Conservation (phyloP, 2,888 invertebrate genomes). For the Theodoxus fluviatilis region DNA sequence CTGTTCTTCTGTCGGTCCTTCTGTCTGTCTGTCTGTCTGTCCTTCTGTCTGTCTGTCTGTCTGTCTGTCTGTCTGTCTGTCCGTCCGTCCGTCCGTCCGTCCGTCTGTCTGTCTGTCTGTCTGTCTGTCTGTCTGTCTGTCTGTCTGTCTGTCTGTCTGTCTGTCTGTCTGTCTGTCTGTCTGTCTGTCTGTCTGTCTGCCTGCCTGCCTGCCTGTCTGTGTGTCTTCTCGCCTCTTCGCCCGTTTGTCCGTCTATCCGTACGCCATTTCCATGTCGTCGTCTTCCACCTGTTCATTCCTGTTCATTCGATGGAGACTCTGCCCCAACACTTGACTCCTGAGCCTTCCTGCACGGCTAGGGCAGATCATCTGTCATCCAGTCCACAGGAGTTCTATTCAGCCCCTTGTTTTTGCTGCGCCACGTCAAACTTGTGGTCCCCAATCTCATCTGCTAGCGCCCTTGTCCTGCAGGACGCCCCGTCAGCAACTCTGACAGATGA, state of each 20-base stretch:
- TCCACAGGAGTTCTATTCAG: too few species aligned
- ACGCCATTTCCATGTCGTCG: too few species aligned
- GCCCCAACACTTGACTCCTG: too few species aligned
- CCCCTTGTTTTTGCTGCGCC: too few species aligned
- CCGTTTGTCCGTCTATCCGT: neutral
- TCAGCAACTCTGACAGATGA: too few species aligned
- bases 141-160: neutral
- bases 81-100: neutral
- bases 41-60: neutral
- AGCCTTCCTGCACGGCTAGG: too few species aligned
- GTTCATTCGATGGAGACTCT: too few species aligned
- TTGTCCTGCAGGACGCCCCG: too few species aligned
- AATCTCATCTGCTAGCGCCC: too few species aligned
- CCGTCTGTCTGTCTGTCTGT: neutral
- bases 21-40: constrained; percentile 3
- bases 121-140: neutral
- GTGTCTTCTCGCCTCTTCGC: neutral
- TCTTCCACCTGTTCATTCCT: too few species aligned
- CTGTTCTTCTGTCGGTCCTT: constrained; percentile 3
- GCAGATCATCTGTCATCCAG: too few species aligned
- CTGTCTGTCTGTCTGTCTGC: neutral
- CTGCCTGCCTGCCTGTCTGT: neutral
- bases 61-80: neutral
- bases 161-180: neutral
- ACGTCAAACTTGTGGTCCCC: too few species aligned